Evolutionary conservation across 2,113 vertebrate genomes (phyloP), one percentile per base, ranked within the genome.

Genomic region (Potamarius usumacintae): DNA sequence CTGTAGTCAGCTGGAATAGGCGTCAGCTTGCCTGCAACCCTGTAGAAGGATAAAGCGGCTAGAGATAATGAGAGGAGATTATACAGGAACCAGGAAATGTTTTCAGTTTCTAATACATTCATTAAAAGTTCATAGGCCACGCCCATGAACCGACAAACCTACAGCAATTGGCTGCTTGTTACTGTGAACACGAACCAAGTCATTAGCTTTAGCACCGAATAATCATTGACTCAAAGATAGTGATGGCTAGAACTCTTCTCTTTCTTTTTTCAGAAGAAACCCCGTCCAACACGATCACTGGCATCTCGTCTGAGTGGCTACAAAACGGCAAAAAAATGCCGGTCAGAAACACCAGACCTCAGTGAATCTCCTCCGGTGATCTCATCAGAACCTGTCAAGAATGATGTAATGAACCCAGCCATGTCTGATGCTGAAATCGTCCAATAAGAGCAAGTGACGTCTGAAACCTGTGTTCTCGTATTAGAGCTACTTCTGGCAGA

Each of bases 261-360:
- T 71, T 83, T 17, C 17, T 63, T 60, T 57, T 89, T 96, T 93
- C 90, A 90, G 60, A 88, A 8, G 69, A 95, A 80, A 62, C 86
- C 94, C 7, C 92, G 90, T 60, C 92, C 94, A 20, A 97, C 94
- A 60, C 94, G 97, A 76, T 97, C 96, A 6, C 92, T 99, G 53
- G 96, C 96, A 0, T 99, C 98, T 81, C 96, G 58, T 67, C 93
- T 99, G 17, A 97, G 97, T 1, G 98, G 98, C 12, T 97, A 94
- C 80, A 93, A 52, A 0, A 79, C 91, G 0, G 30, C 53, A 0
- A 93, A 91, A 57, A 79, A 78, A 4, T 9, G 2, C 65, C 15
- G 10, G 63, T 20, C 67, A 7, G 52, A 83, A 79, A 48, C 60
- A 0, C 60, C 18, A 14, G 5, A 79, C 7, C 42, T 65, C n/a